phyloP scores from a whole-genome alignment of 2,113 vertebrate species.

The Silurus asotus region DNA sequence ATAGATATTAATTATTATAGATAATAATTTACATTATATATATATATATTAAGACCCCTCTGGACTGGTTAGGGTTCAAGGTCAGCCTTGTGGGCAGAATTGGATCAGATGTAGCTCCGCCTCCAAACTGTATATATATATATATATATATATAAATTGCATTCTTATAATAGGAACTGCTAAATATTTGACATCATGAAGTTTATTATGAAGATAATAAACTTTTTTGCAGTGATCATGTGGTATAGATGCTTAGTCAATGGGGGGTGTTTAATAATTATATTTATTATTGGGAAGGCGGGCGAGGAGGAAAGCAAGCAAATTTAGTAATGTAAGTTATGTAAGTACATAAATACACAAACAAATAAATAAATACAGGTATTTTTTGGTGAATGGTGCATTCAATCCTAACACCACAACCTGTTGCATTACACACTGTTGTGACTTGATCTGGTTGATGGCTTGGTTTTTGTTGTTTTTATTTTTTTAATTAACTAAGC shows the following conservation, averaged over 20 bases:
- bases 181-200: not conserved
- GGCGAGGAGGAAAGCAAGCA: not conserved
- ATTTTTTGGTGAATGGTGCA: too few species aligned
- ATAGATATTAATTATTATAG: too few species aligned
- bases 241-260: not conserved
- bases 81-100: not conserved
- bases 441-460: not conserved
- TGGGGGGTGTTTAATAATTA: not conserved
- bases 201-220: not conserved
- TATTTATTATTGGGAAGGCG: too few species aligned
- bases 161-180: not conserved
- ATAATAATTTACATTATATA: too few species aligned
- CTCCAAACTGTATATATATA: not conserved
- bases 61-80: not conserved
- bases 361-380: too few species aligned
- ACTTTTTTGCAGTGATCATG: not conserved
- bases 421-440: not conserved
- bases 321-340: too few species aligned
- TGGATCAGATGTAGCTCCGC: not conserved
- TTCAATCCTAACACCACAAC: not conserved
- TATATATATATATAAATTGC: not conserved
- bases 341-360: too few species aligned
- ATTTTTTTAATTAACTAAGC: not conserved
- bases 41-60: too few species aligned
- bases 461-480: not conserved